Percentiles rank a stretch among this genome's conserved stretches.
Evolutionary conservation across 2,113 vertebrate species (phyloP).

Genomic region (Dicentrarchus labrax): DNA sequence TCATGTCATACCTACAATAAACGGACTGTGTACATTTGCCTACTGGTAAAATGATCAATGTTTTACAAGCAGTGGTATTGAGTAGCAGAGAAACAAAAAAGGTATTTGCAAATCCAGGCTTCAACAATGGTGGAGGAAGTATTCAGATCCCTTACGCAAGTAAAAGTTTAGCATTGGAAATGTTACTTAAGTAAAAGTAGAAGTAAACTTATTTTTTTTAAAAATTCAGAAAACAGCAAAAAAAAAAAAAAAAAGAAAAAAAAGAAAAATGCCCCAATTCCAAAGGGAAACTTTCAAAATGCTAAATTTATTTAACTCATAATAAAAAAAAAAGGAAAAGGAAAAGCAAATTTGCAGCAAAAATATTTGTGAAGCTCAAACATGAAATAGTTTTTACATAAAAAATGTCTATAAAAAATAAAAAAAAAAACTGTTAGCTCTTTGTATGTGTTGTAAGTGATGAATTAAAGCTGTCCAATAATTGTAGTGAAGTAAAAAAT

Average conservation of each 20-base stretch:
- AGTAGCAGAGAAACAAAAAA: not conserved
- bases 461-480: not conserved
- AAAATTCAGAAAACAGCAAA: no score
- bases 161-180: no score
- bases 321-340: not conserved
- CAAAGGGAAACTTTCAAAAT: no score
- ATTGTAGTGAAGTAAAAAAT: not conserved
- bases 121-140: not conserved
- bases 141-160: not conserved
- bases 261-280: no score
- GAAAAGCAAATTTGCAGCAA: not conserved
- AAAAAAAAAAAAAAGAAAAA: no score
- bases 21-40: not conserved
- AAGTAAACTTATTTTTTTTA: not conserved
- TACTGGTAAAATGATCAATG: constrained; percentile 27
- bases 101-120: not conserved
- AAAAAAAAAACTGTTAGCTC: not conserved
- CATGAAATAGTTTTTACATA: not conserved
- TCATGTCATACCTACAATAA: no score
- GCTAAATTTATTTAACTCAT: no score
- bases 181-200: no score
- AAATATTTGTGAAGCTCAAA: no score
- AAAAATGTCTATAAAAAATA: not conserved
- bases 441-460: not conserved
- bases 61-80: not conserved